Conservation (phyloP, 2,113 vertebrate genomes). For the Tragelaphus imberbis region DNA sequence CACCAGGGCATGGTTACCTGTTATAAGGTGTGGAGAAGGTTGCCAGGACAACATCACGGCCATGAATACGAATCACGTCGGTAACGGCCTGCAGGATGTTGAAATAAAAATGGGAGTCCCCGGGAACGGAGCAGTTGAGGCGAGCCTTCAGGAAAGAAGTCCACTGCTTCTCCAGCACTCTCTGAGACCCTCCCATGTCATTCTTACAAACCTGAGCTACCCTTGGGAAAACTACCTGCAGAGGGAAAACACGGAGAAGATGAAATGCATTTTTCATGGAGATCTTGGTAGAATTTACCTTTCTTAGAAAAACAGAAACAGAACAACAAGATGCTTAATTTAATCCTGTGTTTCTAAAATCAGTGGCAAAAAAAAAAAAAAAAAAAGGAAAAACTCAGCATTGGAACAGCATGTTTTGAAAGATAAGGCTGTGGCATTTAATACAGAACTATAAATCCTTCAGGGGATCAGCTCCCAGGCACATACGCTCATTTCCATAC, state of each 20-base stretch:
- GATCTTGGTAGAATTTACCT: slow-evolving; percentile 28
- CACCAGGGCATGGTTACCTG: slow-evolving; percentile 83
- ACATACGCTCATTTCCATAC: slow-evolving; percentile 84
- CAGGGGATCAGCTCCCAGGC: slow-evolving; percentile 78
- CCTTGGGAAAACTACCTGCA: slow-evolving; percentile 94
- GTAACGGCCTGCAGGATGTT: slow-evolving; percentile 98
- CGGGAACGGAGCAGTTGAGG: slow-evolving; percentile 97
- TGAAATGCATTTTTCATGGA: slow-evolving; percentile 10
- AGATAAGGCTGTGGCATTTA: slow-evolving; percentile 84
- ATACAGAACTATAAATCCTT: slow-evolving; percentile 80
- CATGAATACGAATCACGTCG: slow-evolving; percentile 92
- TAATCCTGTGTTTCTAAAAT: slow-evolving; percentile 77
- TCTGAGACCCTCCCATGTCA: slow-evolving; percentile 95
- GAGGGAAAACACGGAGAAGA: slow-evolving; percentile 18
- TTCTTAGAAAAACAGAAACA: slow-evolving; percentile 47
- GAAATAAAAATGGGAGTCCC: slow-evolving; percentile 98
- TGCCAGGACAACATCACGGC: slow-evolving; percentile 93
- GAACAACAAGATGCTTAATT: slow-evolving; percentile 68
- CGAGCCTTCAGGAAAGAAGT: slow-evolving; percentile 98
- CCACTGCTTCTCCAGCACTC: slow-evolving; percentile 99
- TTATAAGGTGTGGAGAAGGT: slow-evolving; percentile 99
- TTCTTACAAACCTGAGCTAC: slow-evolving; percentile 98
- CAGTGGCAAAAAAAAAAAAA: slow-evolving; percentile 38
- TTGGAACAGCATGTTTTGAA: slow-evolving; percentile 73
- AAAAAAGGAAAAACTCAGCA: slow-evolving; percentile 64